Evolutionary conservation across 2,797 vertebrate species (phyloP).

Genomic region (Sphenopsis melanotis): DNA sequence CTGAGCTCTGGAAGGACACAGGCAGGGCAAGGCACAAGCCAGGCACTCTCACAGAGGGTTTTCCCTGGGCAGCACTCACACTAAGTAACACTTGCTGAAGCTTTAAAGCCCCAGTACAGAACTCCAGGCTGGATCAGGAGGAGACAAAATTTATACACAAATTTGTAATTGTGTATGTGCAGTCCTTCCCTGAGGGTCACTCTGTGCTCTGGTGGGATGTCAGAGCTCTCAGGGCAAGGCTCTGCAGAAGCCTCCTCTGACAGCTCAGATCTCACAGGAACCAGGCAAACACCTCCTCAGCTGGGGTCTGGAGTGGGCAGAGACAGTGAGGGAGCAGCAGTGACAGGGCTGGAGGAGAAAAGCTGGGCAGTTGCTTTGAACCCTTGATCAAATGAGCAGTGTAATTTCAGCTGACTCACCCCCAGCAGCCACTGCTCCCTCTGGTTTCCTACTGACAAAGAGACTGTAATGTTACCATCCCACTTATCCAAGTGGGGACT

Average conservation of each 20-base stretch:
- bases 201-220: accelerated
- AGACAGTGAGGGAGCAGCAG: neutral
- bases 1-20: neutral
- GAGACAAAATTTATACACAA: neutral
- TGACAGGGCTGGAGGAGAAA: neutral
- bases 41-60: neutral
- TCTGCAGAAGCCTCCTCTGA: neutral
- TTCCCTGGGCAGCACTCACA: neutral
- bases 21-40: neutral
- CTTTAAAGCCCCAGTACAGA: neutral
- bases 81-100: neutral
- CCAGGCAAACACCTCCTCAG: neutral
- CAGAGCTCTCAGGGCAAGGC: neutral
- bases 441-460: neutral
- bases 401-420: neutral
- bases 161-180: accelerated
- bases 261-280: neutral
- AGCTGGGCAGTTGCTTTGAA: neutral
- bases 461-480: neutral
- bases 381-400: neutral
- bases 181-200: neutral
- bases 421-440: neutral
- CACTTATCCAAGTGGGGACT: neutral
- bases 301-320: neutral
- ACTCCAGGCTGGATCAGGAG: neutral